A percentile compares a stretch with the other conserved stretches of the same genome.
Conservation (phyloP, 2,113 vertebrate species). For the Corythornis cristatus region DNA sequence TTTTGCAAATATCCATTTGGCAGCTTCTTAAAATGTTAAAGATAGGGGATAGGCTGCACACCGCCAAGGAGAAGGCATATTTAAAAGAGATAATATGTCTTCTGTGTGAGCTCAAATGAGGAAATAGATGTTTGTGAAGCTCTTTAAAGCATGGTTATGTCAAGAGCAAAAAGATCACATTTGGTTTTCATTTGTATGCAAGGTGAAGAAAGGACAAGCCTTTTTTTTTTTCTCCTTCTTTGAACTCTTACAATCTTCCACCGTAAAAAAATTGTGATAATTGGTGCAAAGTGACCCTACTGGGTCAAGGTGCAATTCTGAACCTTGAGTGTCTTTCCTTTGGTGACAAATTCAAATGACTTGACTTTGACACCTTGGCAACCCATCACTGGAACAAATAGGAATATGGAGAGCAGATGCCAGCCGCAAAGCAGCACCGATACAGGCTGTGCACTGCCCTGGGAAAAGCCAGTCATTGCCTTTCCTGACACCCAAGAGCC, state of each 20-base stretch:
- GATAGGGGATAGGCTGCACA: neutral
- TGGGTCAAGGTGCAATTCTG: constrained; percentile 28
- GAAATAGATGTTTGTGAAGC: constrained; percentile 27
- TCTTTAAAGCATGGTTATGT: constrained; percentile 45
- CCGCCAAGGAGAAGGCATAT: constrained; percentile 35
- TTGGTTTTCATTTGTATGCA: constrained; percentile 41
- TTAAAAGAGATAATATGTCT: constrained; percentile 34
- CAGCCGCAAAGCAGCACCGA: neutral
- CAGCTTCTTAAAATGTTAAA: constrained; percentile 19
- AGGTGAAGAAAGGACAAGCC: constrained; percentile 13
- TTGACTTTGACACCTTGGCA: constrained; percentile 27
- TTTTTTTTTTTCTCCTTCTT: neutral
- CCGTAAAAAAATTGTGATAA: neutral
- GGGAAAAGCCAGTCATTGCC: neutral
- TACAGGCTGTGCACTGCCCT: neutral
- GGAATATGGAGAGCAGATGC: neutral
- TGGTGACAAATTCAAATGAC: neutral
- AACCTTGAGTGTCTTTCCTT: neutral
- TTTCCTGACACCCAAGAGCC: neutral
- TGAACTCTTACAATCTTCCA: neutral
- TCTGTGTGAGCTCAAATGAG: constrained; percentile 26
- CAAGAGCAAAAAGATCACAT: constrained; percentile 22
- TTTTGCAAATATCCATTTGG: constrained; percentile 46
- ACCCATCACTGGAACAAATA: neutral
- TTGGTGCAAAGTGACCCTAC: neutral